Percentiles rank a stretch among this genome's conserved stretches.
Conservation (phyloP, 2,888 invertebrate genomes). For the Fabriciana adippe region DNA sequence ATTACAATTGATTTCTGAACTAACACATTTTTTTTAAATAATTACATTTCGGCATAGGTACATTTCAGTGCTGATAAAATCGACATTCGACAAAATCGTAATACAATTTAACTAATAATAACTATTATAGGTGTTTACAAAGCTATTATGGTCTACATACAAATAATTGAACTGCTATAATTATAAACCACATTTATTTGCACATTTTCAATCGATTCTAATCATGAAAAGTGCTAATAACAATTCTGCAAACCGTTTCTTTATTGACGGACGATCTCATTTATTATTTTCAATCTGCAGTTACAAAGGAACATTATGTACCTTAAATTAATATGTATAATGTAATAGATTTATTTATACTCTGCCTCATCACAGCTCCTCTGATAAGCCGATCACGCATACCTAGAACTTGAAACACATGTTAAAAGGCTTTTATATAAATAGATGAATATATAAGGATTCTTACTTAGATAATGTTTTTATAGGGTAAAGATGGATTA, state of each 20-base stretch:
- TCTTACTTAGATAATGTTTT: constrained; percentile 16
- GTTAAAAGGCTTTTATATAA: constrained; percentile 30
- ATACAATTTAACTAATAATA: too few species aligned
- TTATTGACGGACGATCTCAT: not conserved
- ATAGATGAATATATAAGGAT: constrained; percentile 28
- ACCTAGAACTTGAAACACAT: constrained; percentile 8
- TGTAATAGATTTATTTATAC: constrained; percentile 15
- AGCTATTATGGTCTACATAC: too few species aligned
- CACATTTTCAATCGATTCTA: not conserved
- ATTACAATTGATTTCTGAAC: too few species aligned
- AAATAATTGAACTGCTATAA: too few species aligned
- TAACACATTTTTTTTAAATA: too few species aligned
- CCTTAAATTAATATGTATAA: not conserved
- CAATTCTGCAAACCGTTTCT: not conserved
- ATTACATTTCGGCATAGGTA: too few species aligned
- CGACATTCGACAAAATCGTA: too few species aligned
- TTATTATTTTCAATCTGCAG: not conserved
- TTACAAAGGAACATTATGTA: not conserved
- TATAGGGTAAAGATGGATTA: not conserved
- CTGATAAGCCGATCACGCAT: constrained; percentile 19
- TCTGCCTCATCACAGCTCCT: not conserved
- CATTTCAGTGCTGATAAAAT: too few species aligned
- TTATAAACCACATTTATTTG: not conserved
- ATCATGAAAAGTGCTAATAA: not conserved
- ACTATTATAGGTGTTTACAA: too few species aligned